phyloP scores from a whole-genome alignment of 1,140 invertebrate species.

The Pogonus chalceus region DNA sequence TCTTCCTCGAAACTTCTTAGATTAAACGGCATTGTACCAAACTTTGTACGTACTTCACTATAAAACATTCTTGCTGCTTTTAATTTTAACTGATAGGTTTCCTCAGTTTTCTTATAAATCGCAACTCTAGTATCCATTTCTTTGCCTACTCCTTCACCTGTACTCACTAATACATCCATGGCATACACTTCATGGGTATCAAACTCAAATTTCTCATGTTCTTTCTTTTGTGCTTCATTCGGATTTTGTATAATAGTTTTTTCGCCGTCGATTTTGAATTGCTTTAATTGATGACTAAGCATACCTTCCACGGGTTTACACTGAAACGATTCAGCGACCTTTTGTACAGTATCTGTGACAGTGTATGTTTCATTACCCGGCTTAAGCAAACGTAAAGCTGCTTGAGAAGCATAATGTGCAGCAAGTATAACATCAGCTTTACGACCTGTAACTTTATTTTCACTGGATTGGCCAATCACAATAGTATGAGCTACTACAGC shows the following conservation, averaged over 20 bases:
- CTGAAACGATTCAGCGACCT: conserved; percentile 83
- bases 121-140: conserved; percentile 92
- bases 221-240: conserved; percentile 92
- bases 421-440: conserved; percentile 93
- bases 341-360: conserved; percentile 88
- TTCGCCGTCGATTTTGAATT: conserved; percentile 95
- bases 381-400: conserved; percentile 83
- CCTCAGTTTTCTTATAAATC: conserved; percentile 97
- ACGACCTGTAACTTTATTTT: conserved; percentile 66
- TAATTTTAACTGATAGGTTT: conserved; percentile 92
- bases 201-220: conserved; percentile 94
- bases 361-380: conserved; percentile 74
- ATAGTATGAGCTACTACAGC: conserved; percentile 96
- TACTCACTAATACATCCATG: conserved; percentile 93
- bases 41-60: conserved; percentile 85
- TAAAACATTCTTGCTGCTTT: conserved; percentile 94
- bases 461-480: conserved; percentile 68
- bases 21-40: conserved; percentile 90
- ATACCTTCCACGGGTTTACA: conserved; percentile 98
- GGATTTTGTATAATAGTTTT: conserved; percentile 99
- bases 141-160: conserved; percentile 80
- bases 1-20: conserved; percentile 90
- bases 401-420: conserved; percentile 90
- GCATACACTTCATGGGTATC: conserved; percentile 97
- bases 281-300: conserved; percentile 95